Evolutionary conservation across 2,888 invertebrate genomes (phyloP), one percentile per base, ranked within the genome.

Genomic region (Crematogaster levior): DNA sequence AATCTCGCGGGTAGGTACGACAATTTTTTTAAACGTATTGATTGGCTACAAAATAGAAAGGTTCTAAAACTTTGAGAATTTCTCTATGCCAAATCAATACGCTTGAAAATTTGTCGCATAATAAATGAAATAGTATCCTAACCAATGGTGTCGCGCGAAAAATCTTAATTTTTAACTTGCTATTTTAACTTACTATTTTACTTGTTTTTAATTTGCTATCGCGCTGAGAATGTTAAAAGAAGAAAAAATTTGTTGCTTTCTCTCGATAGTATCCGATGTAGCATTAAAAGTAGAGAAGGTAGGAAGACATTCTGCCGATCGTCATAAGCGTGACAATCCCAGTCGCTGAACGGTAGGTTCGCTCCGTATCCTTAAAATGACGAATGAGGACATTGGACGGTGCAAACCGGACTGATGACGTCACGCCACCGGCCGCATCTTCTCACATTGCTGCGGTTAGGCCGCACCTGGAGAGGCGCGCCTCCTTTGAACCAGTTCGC

Each of bases 401-500:
- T 9, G 66, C 65, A 75, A 75, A 66, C 27, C 51, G 48, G 56
- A 37, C 51, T 18, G 53, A 15, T 68, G 77, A 77, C 56, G 56
- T 77, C 70, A 70, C 77, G 7, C 15, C 18, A 6, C 53, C 65
- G n/a, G 27, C n/a, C 51, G 43, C 61, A 66, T 79, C 70, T 63
- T 37, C 75, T 37, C 43, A 30, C 53, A 30, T 56, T 24, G 43
- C 46, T 43, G 27, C 63, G 56, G 53, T 77, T 51, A 43, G 75
- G 63, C 72, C 86, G 81, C 84, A 84, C 87, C 89, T 84, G 86
- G 70, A 58, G 84, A 82, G 85, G 72, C 65, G 77, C 82, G 82
- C 79, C 84, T 85, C 73, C 82, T 85, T 85, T 74, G 73, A 88
- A 90, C 84, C 85, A 84, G 86, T 90, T 87, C 80, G 65, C 66